Base-by-base conservation (phyloP, 2,888 invertebrate genomes). In the Idaea dimidiata region DNA sequence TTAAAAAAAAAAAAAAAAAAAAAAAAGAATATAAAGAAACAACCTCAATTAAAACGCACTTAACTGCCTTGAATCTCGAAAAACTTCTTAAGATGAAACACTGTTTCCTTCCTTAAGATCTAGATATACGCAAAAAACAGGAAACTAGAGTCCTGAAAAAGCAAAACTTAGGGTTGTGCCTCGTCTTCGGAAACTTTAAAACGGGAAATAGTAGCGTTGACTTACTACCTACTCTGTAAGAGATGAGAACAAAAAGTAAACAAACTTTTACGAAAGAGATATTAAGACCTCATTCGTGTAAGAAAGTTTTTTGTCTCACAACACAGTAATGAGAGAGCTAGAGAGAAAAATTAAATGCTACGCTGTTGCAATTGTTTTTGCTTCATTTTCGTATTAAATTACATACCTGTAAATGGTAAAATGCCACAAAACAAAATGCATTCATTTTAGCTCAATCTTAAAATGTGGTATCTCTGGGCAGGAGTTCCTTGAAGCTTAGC, bases 101-200 rank as follows among this genome's bases (percentile, higher is more conserved):
- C 73, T 74, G 73, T 75, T 79, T 79, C 76, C 77, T 74, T 76
- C 74, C 74, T 72, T 65, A 69, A 65, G 62, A 70, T 74, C 72
- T 68, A 74, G 68, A 71, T 65, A 62, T 75, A 74, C 70, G 70
- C 67, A 69, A 73, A 73, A 72, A 78, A 72, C 74, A 73, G 78
- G 76, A 79, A 76, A 6, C 43, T 43, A 14, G 14, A 43, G 43
- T 8, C 10, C 43, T 10, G 43, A 43, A 43, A 43, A 43, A 43
- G 43, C 43, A 43, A 43, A 43, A 43, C 43, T 43, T 43, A 43
- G 43, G 10, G 43, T 14, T 43, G 43, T 43, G 43, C 43, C 43
- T 43, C 43, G 43, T 6, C 43, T 43, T 43, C 43, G 43, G 43
- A 43, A 43, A 43, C 43, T 43, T 43, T 43, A 43, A 43, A 43